Conservation (phyloP, 2,888 invertebrate species). For the Drosophila stalkeri region DNA sequence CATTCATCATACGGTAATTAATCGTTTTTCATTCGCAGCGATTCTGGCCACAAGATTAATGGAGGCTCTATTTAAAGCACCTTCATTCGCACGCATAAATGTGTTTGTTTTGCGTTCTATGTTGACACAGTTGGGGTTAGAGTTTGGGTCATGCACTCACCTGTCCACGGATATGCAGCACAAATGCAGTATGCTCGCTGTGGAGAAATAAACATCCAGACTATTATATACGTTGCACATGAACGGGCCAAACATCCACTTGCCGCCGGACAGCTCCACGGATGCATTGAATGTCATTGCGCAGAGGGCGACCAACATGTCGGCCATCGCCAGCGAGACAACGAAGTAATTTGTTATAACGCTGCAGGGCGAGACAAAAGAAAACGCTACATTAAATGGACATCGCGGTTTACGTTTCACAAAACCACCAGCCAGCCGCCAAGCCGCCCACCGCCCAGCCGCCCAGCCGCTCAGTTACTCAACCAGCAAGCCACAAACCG, state of each 20-base stretch:
- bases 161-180: constrained; percentile 96
- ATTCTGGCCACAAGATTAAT: constrained; percentile 69
- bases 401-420: constrained; percentile 17
- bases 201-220: constrained; percentile 97
- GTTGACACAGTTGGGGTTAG: background rate
- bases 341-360: constrained; percentile 98
- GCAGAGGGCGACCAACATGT: constrained; percentile 96
- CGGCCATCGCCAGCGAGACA: constrained; percentile 96
- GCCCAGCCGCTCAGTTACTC: background rate
- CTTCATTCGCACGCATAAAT: constrained; percentile 6
- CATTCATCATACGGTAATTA: constrained; percentile 80
- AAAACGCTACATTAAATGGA: constrained; percentile 46
- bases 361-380: constrained; percentile 81
- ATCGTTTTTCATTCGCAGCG: constrained; percentile 63
- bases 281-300: constrained; percentile 98
- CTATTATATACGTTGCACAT: constrained; percentile 99
- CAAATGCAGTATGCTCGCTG: constrained; percentile 96
- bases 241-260: constrained; percentile 95
- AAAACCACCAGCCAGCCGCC: constrained; percentile 9
- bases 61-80: constrained; percentile 39
- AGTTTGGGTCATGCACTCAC: constrained; percentile 74
- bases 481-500: constrained; percentile 11
- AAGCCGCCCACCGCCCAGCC: background rate
- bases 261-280: constrained; percentile 92
- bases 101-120: constrained; percentile 3